phyloP scores from a whole-genome alignment of 2,888 invertebrate species.

The Tipula unca region DNA sequence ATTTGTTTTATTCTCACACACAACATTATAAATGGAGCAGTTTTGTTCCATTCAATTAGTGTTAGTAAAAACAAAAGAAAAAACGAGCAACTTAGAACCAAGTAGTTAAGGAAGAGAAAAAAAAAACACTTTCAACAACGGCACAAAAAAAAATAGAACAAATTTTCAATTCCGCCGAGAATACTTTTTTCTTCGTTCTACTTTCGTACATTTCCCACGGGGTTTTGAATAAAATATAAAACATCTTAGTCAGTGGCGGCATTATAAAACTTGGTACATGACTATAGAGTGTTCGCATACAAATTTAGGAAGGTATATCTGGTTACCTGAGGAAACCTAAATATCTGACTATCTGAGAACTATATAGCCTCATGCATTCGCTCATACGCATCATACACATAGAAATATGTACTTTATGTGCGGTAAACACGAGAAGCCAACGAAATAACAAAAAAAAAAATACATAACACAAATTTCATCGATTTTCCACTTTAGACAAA shows the following conservation, averaged over 20 bases:
- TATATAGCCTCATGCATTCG: no score
- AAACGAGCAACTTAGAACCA: background rate
- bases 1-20: background rate
- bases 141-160: background rate
- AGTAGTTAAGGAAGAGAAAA: background rate
- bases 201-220: background rate
- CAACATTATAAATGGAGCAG: background rate
- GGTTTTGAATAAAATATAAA: background rate
- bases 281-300: background rate
- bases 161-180: background rate
- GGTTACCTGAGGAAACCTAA: background rate
- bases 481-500: constrained; percentile 8
- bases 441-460: background rate
- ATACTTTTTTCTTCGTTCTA: background rate
- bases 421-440: background rate
- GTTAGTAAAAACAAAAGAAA: background rate
- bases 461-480: background rate
- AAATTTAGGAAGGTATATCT: background rate
- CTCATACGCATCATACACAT: background rate
- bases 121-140: background rate
- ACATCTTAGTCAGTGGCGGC: background rate
- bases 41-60: background rate
- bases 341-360: no score
- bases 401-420: background rate
- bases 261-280: background rate